Percentiles rank a stretch among this genome's conserved stretches.
Evolutionary conservation across 2,888 invertebrate species (phyloP).

Genomic region (Philaethria dido): DNA sequence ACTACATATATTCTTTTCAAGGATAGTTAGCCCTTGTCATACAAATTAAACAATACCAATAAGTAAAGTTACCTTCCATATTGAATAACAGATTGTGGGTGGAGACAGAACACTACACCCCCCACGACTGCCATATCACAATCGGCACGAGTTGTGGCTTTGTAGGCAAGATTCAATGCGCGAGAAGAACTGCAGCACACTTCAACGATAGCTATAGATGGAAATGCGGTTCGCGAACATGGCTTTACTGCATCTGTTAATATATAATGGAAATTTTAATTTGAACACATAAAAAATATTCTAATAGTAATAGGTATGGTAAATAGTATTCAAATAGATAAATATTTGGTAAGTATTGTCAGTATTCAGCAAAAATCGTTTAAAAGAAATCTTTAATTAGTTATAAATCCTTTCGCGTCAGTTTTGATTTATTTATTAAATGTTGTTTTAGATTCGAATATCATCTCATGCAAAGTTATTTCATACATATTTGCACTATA

Average conservation of each 20-base stretch:
- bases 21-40: no score
- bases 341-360: no score
- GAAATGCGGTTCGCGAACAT: conserved; percentile 75
- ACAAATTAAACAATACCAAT: no score
- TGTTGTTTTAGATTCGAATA: no score
- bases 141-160: conserved; percentile 59
- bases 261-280: neutral
- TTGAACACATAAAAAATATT: no score
- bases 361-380: no score
- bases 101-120: conserved; percentile 83
- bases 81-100: conserved; percentile 74
- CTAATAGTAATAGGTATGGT: no score
- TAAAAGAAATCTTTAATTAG: neutral
- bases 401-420: neutral
- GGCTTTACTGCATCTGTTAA: conserved; percentile 58
- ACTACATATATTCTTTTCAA: no score
- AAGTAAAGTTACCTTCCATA: conserved; percentile 58
- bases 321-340: no score
- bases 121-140: conserved; percentile 85
- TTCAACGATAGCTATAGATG: conserved; percentile 62
- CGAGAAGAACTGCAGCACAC: conserved; percentile 62
- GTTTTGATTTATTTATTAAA: no score
- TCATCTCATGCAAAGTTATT: no score
- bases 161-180: conserved; percentile 61
- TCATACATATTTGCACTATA: no score